Conservation (phyloP, 37 sponge, comb jelly and placozoan genomes). For the Oopsacas minuta region DNA sequence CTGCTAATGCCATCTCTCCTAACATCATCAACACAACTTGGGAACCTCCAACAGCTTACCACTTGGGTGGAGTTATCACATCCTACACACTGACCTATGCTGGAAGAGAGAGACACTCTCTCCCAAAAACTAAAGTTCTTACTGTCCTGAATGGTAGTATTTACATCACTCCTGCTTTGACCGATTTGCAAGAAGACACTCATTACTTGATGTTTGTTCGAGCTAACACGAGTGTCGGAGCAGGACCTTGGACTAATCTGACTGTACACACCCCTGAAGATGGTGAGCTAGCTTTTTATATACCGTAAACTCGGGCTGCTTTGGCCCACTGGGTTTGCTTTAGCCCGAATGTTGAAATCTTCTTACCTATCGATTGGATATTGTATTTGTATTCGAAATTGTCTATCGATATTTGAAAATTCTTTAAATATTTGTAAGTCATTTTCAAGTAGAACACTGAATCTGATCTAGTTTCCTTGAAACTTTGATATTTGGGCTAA, state of each 20-base stretch:
- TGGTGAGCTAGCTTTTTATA: no score
- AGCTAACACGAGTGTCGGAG: constrained; percentile 19
- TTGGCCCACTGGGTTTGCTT: no score
- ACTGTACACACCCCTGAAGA: constrained; percentile 18
- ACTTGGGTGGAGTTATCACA: constrained; percentile 18
- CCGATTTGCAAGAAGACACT: constrained; percentile 9
- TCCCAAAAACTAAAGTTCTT: neutral
- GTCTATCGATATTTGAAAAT: no score
- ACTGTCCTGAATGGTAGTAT: constrained; percentile 1
- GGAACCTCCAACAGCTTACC: constrained; percentile 6
- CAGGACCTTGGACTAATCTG: constrained; percentile 1
- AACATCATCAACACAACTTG: constrained; percentile 16
- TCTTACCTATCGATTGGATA: no score
- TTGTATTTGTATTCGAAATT: no score
- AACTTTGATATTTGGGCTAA: no score
- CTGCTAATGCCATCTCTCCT: constrained; percentile 17
- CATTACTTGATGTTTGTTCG: neutral
- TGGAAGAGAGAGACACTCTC: neutral
- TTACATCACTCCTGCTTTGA: constrained; percentile 17
- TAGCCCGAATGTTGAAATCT: no score
- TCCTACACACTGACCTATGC: neutral
- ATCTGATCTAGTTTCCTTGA: no score
- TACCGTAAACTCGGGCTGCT: no score
- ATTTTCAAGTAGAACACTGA: no score
- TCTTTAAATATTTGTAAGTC: no score